Percentiles rank a stretch among this genome's conserved stretches.
These are phyloP conservation scores for Drosophila navojoa DNA, from an alignment of 1,140 invertebrate genomes.

Conservation along the genomic window DNA sequence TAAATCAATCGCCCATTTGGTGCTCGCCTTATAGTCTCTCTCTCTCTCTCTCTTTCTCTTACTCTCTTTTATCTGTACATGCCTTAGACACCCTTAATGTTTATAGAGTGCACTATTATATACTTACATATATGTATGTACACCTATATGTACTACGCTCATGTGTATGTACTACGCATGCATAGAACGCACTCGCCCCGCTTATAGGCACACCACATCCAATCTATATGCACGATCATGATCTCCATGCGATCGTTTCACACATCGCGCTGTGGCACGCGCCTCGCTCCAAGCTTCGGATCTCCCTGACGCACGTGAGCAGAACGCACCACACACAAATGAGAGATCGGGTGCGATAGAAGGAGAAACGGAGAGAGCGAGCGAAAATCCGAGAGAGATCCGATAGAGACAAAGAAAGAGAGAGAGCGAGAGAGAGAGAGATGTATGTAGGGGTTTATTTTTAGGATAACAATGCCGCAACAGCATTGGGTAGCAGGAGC, in stretches of 20 bases:
- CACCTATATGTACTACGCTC: conserved; percentile 2
- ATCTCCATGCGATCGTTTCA: conserved; percentile 53
- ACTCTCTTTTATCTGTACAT: too few relatives aligned
- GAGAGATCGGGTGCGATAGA: conserved; percentile 10
- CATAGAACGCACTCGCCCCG: conserved; percentile 15
- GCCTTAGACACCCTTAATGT: conserved; percentile 16
- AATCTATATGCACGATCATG: conserved; percentile 56
- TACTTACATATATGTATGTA: conserved; percentile 5
- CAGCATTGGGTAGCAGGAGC: conserved; percentile 43
- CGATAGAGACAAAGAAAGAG: conserved; percentile 19
- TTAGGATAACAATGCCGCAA: conserved; percentile 77
- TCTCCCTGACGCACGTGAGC: conserved; percentile 54
- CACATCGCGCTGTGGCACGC: conserved; percentile 64
- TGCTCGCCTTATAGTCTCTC: conserved; percentile 5
- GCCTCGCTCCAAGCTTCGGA: conserved; percentile 43
- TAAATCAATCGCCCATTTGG: conserved; percentile 65
- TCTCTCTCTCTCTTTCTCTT: not conserved
- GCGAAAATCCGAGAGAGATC: conserved; percentile 19
- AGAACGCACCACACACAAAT: conserved; percentile 34
- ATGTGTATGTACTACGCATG: conserved; percentile 21
- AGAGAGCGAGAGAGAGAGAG: conserved; percentile 12
- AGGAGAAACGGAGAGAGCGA: conserved; percentile 23
- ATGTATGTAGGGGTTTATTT: conserved; percentile 57
- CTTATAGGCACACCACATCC: conserved; percentile 54
- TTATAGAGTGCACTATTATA: conserved; percentile 10